phyloP scores from a whole-genome alignment of 2,113 vertebrate species.

The Alligator mississippiensis region DNA sequence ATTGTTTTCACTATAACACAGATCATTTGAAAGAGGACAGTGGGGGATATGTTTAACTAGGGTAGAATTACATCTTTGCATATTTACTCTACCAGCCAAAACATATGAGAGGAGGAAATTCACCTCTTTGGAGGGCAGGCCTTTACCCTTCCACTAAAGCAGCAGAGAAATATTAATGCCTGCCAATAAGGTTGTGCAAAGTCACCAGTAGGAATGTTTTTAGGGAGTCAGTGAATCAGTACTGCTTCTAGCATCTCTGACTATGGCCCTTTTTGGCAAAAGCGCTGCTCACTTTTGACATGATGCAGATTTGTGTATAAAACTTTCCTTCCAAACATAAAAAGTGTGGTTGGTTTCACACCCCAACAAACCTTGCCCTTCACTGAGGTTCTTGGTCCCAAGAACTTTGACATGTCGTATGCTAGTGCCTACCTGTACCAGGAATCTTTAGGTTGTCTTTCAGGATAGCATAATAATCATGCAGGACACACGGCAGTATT shows the following conservation, averaged over 20 bases:
- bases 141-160: not conserved
- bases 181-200: not conserved
- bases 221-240: not conserved
- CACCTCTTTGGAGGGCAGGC: not conserved
- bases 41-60: constrained; percentile 21
- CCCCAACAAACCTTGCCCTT: not conserved
- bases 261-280: not conserved
- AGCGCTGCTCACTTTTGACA: not conserved
- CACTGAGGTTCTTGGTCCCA: not conserved
- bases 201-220: not conserved
- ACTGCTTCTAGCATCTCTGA: not conserved
- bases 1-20: constrained; percentile 50
- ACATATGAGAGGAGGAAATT: not conserved
- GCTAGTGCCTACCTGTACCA: not conserved
- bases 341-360: not conserved
- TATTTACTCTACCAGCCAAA: constrained; percentile 7
- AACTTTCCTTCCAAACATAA: not conserved
- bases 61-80: not conserved
- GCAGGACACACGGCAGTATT: rapidly evolving
- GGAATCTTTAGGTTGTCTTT: rapidly evolving
- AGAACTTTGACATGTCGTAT: not conserved
- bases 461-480: rapidly evolving
- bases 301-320: not conserved
- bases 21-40: constrained; percentile 42
- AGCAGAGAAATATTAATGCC: not conserved